Conservation (phyloP, 2,113 vertebrate species). For the Calonectris borealis region DNA sequence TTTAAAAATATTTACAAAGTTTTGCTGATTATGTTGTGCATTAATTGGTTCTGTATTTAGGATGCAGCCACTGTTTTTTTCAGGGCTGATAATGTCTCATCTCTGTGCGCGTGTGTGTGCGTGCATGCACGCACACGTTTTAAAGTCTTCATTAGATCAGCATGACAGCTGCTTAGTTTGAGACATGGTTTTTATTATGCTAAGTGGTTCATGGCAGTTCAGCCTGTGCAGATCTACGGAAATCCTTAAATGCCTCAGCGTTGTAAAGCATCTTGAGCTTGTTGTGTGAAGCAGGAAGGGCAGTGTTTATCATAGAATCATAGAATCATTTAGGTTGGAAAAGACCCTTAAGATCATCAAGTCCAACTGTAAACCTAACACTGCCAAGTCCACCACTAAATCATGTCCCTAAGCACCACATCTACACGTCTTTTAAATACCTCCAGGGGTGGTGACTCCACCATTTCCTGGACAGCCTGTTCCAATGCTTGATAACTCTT, state of each 20-base stretch:
- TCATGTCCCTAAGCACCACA: too few relatives aligned
- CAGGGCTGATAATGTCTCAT: neutral
- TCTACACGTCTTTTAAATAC: too few relatives aligned
- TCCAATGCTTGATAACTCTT: too few relatives aligned
- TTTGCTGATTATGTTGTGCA: neutral
- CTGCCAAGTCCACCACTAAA: too few relatives aligned
- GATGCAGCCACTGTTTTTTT: neutral
- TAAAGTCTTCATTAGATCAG: neutral
- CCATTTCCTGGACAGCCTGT: too few relatives aligned
- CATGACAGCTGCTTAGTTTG: neutral
- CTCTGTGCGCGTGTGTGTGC: neutral
- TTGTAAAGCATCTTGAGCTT: neutral
- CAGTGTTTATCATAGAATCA: too few relatives aligned
- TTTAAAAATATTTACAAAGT: neutral
- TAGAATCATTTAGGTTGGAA: too few relatives aligned
- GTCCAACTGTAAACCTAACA: too few relatives aligned
- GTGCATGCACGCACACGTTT: neutral
- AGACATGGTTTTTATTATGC: neutral
- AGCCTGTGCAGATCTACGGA: neutral
- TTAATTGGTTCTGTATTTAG: neutral
- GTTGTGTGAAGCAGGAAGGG: neutral
- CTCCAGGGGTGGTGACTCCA: too few relatives aligned
- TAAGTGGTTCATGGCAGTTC: neutral
- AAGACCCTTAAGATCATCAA: too few relatives aligned
- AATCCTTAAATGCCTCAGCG: neutral